phyloP scores from a whole-genome alignment of 1,140 invertebrate genomes.

The Aphaenogaster ashmeadi region DNA sequence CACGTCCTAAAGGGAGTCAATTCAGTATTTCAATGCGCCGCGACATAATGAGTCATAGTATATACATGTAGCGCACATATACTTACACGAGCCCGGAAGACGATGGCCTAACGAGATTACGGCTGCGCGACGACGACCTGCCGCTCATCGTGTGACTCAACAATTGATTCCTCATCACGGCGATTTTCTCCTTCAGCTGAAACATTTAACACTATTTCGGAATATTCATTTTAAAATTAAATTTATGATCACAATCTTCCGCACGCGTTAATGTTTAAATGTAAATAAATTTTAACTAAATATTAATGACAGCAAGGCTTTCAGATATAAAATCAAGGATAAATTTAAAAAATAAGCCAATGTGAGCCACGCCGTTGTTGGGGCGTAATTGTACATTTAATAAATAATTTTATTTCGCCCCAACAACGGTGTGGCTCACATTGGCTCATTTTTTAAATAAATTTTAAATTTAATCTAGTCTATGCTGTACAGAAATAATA shows the following conservation, averaged over 20 bases:
- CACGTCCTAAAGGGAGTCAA: constrained; percentile 81
- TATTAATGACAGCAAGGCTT: too few relatives aligned
- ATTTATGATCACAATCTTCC: neutral
- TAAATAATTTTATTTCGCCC: too few relatives aligned
- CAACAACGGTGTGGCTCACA: too few relatives aligned
- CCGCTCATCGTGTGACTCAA: constrained; percentile 80
- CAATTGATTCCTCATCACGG: constrained; percentile 82
- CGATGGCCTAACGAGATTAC: constrained; percentile 70
- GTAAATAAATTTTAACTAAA: too few relatives aligned
- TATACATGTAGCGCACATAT: neutral
- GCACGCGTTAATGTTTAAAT: neutral
- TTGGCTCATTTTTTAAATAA: too few relatives aligned
- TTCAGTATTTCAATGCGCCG: constrained; percentile 58
- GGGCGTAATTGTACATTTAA: too few relatives aligned
- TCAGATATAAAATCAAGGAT: too few relatives aligned
- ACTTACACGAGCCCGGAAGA: constrained; percentile 81
- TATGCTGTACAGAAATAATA: neutral
- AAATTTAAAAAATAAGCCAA: too few relatives aligned
- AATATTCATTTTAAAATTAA: neutral
- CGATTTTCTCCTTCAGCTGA: constrained; percentile 84
- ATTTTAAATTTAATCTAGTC: neutral
- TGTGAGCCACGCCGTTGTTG: too few relatives aligned
- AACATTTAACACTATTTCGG: constrained; percentile 36
- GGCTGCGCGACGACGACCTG: constrained; percentile 79
- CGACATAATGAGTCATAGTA: constrained; percentile 37